Evolutionary conservation across 2,797 vertebrate species (phyloP), one percentile per base, ranked within the genome.

Genomic region (Siniperca scherzeri): DNA sequence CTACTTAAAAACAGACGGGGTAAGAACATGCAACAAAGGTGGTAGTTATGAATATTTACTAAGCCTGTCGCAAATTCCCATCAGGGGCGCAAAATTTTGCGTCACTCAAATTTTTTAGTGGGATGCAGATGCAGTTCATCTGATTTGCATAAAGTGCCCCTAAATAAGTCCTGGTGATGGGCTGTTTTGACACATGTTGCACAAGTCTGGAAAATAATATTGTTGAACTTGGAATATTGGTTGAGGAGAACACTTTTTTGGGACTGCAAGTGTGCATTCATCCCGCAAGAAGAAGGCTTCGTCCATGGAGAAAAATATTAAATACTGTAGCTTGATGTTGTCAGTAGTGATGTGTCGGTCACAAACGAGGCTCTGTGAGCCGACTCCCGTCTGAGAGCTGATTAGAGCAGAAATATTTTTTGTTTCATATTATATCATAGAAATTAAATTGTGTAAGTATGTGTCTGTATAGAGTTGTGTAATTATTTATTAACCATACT

Each of bases 21-120:
- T 22, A 64, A 78, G 56, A 81, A 30, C 50, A 25, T 62, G 27
- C 55, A 65, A 61, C 66, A 52, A 68, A 50, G 30, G 11, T 9
- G 36, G 46, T 42, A 12, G 11, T 3, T 42, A 42, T 13, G 11
- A 50, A 56, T 40, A 30, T 69, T 80, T 42, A 44, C 40, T 42
- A 2, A 22, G 33, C 0, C 46, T 50, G 57, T 17, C 2, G 6
- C 4, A n/a, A 70, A 55, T 72, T 55, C 40, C 14, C 55, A 46
- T 55, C 19, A 1, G n/a, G 16, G 46, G 3, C 1, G 21, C 25
- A 70, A 69, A 30, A 59, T 22, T 38, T 55, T 42, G 17, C 22
- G 9, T 59, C 5, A 5, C 22, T 27, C 17, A 0, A 5, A 50
- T 78, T 68, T 53, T 59, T 70, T 25, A 70, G 12, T 7, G 0